Evolutionary conservation across 2,113 vertebrate genomes (phyloP), one percentile per base, ranked within the genome.

Genomic region (Cynocephalus volans): DNA sequence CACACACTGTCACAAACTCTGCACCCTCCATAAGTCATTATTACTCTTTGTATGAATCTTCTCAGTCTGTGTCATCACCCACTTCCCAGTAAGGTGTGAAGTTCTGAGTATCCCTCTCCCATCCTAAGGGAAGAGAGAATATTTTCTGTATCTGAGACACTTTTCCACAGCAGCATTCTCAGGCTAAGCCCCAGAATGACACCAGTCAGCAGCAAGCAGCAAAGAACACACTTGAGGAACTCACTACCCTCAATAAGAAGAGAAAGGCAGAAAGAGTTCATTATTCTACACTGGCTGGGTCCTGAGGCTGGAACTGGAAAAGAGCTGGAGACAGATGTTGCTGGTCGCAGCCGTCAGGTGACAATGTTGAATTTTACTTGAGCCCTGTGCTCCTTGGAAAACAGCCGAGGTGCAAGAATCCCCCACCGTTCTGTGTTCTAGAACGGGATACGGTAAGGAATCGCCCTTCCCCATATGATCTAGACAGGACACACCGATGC

Each of bases 71-170:
- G 19, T 11, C 60, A 8, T 36, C 19, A 8, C n/a, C 28, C 33
- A 88, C 31, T 28, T 73, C 45, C 41, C 45, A 48, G 13, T 62
- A 67, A 48, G 21, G 60, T 12, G 33, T 73, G 26, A 23, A 12
- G 33, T 41, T 41, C 33, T 14, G 24, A 1, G 0, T 5, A 33
- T 65, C 50, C 24, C 41, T 72, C 36, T 1, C 26, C 26, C 0
- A 15, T 65, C 14, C 72, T 18, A 0, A 31, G 5, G 6, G 23
- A n/a, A 41, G 21, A 54, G 10, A 33, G 19, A 12, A 65, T 15
- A 17, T 11, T 28, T 19, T 64, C 65, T 6, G 33, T 28, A 28
- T 11, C 5, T 12, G 41, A 21, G 50, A 33, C 45, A 60, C 36
- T 69, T 15, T 18, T 12, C 17, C 50, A 60, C 70, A 58, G 31